Percentiles rank a stretch among this genome's conserved stretches.
These are phyloP conservation scores for Zygogramma bicolorata DNA, from an alignment of 2,888 invertebrate species.

Conservation along the genomic window DNA sequence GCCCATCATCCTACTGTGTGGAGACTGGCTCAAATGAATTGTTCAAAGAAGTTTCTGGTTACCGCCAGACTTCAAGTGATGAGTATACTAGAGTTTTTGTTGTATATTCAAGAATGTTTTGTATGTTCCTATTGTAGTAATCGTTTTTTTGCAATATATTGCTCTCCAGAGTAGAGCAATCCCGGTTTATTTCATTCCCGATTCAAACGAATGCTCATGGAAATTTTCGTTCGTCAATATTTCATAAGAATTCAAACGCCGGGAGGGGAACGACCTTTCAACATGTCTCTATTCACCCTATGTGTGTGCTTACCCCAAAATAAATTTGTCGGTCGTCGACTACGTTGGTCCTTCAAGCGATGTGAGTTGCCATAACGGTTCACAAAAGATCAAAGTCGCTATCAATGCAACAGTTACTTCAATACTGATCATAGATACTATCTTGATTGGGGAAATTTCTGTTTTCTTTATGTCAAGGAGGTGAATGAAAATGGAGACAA, in stretches of 20 bases:
- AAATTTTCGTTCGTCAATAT: not conserved
- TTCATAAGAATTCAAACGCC: not conserved
- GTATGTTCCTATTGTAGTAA: no score
- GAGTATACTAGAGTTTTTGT: no score
- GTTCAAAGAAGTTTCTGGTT: no score
- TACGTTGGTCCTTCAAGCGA: slow-evolving; percentile 50
- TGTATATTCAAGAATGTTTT: no score
- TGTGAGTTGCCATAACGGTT: slow-evolving; percentile 52
- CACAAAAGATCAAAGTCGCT: slow-evolving; percentile 41
- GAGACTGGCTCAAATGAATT: no score
- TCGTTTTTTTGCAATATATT: no score
- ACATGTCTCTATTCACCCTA: slow-evolving; percentile 18
- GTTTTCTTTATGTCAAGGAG: not conserved
- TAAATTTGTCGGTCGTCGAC: slow-evolving; percentile 17
- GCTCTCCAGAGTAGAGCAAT: no score
- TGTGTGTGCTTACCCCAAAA: slow-evolving; percentile 24
- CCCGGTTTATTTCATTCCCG: not conserved
- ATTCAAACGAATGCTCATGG: not conserved
- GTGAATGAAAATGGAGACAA: no score
- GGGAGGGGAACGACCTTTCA: slow-evolving; percentile 24
- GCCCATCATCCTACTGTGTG: no score
- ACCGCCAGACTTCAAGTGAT: no score
- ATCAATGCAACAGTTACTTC: slow-evolving; percentile 19
- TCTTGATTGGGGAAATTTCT: not conserved
- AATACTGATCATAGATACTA: not conserved